Percentiles rank a stretch among this genome's conserved stretches.
Conservation (phyloP, 2,113 vertebrate species). For the Rutilus rutilus region DNA sequence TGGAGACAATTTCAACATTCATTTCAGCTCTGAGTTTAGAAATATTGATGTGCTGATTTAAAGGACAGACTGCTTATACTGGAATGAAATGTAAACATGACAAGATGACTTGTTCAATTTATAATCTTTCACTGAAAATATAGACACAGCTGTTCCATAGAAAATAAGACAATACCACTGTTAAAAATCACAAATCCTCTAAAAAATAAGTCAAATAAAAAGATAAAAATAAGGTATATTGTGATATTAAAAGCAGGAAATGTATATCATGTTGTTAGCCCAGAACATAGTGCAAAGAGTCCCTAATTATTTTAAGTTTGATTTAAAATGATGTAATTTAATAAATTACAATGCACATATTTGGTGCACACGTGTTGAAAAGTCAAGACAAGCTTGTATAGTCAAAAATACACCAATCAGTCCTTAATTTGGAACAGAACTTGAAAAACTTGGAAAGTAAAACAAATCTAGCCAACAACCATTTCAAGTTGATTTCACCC, state of each 20-base stretch:
- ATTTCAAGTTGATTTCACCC: not conserved
- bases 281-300: not conserved
- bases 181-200: not conserved
- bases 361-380: not conserved
- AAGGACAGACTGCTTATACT: constrained; percentile 16
- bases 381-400: not conserved
- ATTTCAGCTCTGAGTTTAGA: constrained; percentile 24
- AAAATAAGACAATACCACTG: constrained; percentile 18
- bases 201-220: not conserved
- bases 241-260: not conserved
- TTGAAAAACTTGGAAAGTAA: not conserved
- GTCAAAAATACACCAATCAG: not conserved
- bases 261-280: not conserved
- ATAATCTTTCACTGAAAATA: constrained; percentile 41
- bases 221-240: not conserved
- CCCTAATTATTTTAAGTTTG: not conserved
- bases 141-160: constrained; percentile 33
- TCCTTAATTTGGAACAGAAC: not conserved
- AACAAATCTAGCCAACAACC: not conserved
- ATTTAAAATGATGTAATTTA: not conserved
- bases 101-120: constrained; percentile 29
- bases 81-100: constrained; percentile 42
- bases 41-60: constrained; percentile 35
- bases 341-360: not conserved
- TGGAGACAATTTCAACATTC: not conserved